phyloP scores from a whole-genome alignment of 2,113 vertebrate species.

The Grammomys surdaster region DNA sequence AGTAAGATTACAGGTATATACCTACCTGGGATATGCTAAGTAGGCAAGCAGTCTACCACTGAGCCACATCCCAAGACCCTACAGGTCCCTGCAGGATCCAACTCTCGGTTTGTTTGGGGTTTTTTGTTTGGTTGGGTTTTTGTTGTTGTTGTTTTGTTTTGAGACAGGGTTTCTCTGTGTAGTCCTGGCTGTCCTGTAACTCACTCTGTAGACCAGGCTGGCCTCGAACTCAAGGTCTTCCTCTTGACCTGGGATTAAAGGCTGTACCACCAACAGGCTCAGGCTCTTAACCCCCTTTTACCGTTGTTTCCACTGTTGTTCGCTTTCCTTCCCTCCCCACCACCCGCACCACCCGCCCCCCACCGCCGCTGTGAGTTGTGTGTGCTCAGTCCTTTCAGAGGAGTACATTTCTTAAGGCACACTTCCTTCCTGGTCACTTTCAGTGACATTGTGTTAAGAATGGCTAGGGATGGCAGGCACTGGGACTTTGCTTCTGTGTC shows the following conservation, averaged over 20 bases:
- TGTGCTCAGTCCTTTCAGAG: neutral
- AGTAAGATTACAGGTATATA: neutral
- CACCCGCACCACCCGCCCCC: too few species aligned
- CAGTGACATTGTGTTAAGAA: neutral
- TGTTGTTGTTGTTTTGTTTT: neutral
- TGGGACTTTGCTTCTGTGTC: neutral
- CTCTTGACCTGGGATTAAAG: neutral
- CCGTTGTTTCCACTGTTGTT: neutral
- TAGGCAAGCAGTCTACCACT: neutral
- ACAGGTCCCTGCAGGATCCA: neutral
- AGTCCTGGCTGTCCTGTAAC: neutral
- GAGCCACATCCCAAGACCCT: neutral
- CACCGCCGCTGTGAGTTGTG: neutral
- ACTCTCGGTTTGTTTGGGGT: neutral
- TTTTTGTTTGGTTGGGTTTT: neutral
- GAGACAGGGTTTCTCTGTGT: neutral
- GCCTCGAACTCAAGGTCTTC: neutral
- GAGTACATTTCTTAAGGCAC: neutral
- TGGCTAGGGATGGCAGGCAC: neutral
- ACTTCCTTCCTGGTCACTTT: neutral
- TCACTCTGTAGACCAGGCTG: neutral
- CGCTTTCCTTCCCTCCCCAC: neutral
- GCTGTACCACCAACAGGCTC: neutral
- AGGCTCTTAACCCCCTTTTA: neutral
- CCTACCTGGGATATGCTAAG: neutral